Evolutionary conservation across 2,797 vertebrate genomes (phyloP).

Genomic region (Cryptoblepharus egeriae): DNA sequence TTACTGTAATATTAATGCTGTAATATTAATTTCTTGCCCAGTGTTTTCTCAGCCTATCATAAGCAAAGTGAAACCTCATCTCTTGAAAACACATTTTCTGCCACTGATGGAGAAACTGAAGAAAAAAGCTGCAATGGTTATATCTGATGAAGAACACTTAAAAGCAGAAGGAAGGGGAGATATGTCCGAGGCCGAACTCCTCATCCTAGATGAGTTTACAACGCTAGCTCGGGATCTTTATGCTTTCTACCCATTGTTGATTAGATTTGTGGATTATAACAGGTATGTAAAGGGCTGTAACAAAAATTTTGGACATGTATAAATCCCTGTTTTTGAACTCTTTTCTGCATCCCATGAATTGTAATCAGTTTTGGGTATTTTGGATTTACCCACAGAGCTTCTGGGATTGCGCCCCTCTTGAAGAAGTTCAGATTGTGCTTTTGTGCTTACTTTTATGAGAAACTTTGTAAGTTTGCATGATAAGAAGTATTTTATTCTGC

Average conservation of each 20-base stretch:
- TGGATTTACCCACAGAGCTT: too few relatives aligned
- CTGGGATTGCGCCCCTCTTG: too few relatives aligned
- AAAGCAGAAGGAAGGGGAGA: conserved; percentile 93
- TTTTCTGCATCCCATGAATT: background rate
- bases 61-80: conserved; percentile 90
- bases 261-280: conserved; percentile 97
- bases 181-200: conserved; percentile 95
- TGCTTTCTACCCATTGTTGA: conserved; percentile 95
- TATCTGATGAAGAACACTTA: conserved; percentile 93
- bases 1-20: conserved; percentile 35
- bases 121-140: conserved; percentile 92
- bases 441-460: too few relatives aligned
- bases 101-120: conserved; percentile 97
- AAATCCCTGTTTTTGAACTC: background rate
- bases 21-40: conserved; percentile 73
- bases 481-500: too few relatives aligned
- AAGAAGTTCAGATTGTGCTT: too few relatives aligned
- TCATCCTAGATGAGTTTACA: conserved; percentile 95
- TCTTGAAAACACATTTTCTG: conserved; percentile 94
- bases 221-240: conserved; percentile 92
- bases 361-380: background rate
- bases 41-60: conserved; percentile 98
- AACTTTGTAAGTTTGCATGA: too few relatives aligned
- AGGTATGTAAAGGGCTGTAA: conserved; percentile 77
- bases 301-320: background rate